These are phyloP conservation scores for Trichonephila clavipes DNA, from an alignment of 1,140 invertebrate species.

Conservation along the genomic window DNA sequence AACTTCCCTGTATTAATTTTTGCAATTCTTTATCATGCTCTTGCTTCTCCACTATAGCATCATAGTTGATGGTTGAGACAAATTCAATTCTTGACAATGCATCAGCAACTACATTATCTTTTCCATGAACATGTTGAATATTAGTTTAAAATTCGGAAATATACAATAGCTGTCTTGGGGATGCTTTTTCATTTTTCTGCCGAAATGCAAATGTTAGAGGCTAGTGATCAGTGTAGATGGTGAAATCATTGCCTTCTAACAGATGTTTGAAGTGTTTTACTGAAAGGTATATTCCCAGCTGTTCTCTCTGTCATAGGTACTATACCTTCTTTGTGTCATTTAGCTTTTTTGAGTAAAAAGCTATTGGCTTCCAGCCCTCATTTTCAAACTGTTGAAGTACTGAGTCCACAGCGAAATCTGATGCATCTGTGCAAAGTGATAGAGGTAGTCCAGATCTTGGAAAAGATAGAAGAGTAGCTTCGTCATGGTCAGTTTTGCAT, in stretches of 20 bases:
- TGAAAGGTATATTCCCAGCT: too few species aligned
- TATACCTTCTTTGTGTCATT: slow-evolving; percentile 67
- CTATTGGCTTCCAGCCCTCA: slow-evolving; percentile 66
- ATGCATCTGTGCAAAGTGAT: slow-evolving; percentile 76
- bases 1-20: not conserved
- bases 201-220: not conserved
- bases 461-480: not conserved
- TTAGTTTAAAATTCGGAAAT: not conserved
- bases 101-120: too few species aligned
- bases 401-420: slow-evolving; percentile 67
- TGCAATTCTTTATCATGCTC: too few species aligned
- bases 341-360: slow-evolving; percentile 77
- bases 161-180: slow-evolving; percentile 4
- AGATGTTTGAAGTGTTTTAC: slow-evolving; percentile 10
- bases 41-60: not conserved
- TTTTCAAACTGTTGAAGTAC: slow-evolving; percentile 74
- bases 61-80: too few species aligned
- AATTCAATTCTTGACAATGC: too few species aligned
- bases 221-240: not conserved
- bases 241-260: slow-evolving; percentile 25
- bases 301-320: slow-evolving; percentile 72
- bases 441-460: slow-evolving; percentile 6
- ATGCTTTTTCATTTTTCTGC: slow-evolving; percentile 30
- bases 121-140: too few species aligned
- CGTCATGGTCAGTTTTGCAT: slow-evolving; percentile 80